phyloP scores from a whole-genome alignment of 64 coral and sea anemone genomes.

The Porites australiensis region DNA sequence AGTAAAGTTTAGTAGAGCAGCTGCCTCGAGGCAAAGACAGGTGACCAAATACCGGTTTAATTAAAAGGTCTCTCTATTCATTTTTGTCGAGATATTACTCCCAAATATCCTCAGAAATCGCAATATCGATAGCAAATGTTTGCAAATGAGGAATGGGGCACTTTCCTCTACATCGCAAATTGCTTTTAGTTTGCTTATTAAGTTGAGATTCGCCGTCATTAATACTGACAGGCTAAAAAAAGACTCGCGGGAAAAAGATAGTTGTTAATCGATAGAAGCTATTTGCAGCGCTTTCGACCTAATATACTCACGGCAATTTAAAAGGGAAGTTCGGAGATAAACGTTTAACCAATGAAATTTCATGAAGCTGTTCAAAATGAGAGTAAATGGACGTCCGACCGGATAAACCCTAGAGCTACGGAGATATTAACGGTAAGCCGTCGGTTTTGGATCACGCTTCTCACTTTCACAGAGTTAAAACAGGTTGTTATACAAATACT shows the following conservation, averaged over 20 bases:
- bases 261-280: background rate
- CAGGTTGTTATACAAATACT: background rate
- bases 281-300: background rate
- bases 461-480: background rate
- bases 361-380: background rate
- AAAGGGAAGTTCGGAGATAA: background rate
- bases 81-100: background rate
- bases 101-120: background rate
- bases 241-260: background rate
- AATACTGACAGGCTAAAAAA: background rate
- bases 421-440: background rate
- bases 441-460: background rate
- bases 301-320: background rate
- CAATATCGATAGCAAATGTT: background rate
- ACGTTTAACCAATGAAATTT: background rate
- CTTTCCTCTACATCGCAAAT: background rate
- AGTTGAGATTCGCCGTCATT: background rate
- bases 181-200: background rate
- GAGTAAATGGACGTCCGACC: background rate
- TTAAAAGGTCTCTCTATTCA: background rate
- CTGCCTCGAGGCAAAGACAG: background rate
- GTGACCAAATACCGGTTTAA: slow-evolving; percentile 20
- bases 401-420: background rate
- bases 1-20: background rate
- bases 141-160: background rate